Conservation (phyloP, 1,140 invertebrate genomes). For the Formica exsecta region DNA sequence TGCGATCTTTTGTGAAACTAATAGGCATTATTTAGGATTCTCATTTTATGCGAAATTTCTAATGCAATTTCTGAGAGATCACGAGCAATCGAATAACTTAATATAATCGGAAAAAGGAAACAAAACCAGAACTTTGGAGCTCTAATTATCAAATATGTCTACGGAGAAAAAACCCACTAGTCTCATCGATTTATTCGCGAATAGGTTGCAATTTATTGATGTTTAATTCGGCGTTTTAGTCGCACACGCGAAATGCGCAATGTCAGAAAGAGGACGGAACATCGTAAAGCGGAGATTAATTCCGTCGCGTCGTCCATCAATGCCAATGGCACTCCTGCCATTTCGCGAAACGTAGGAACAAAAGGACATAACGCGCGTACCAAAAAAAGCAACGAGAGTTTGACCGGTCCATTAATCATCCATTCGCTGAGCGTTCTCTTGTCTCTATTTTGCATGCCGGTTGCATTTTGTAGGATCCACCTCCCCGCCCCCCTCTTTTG, state of each 20-base stretch:
- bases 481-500: too few species aligned
- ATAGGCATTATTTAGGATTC: not conserved
- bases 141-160: not conserved
- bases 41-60: not conserved
- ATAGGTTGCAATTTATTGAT: conserved; percentile 46
- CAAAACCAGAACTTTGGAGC: too few species aligned
- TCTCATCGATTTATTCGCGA: conserved; percentile 11
- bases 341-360: conserved; percentile 58
- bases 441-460: conserved; percentile 11
- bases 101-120: not conserved
- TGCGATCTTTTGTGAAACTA: not conserved
- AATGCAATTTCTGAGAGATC: not conserved
- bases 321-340: conserved; percentile 71
- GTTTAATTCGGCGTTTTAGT: conserved; percentile 46
- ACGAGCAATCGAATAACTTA: not conserved
- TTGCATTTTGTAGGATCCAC: not conserved
- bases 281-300: conserved; percentile 70
- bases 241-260: not conserved
- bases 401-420: conserved; percentile 69
- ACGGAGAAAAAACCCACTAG: not conserved
- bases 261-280: not conserved
- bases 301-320: conserved; percentile 75
- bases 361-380: conserved; percentile 58
- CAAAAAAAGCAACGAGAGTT: conserved; percentile 61
- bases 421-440: conserved; percentile 50